Evolutionary conservation across 1,140 invertebrate species (phyloP).

Genomic region (Hydropsyche tenuis): DNA sequence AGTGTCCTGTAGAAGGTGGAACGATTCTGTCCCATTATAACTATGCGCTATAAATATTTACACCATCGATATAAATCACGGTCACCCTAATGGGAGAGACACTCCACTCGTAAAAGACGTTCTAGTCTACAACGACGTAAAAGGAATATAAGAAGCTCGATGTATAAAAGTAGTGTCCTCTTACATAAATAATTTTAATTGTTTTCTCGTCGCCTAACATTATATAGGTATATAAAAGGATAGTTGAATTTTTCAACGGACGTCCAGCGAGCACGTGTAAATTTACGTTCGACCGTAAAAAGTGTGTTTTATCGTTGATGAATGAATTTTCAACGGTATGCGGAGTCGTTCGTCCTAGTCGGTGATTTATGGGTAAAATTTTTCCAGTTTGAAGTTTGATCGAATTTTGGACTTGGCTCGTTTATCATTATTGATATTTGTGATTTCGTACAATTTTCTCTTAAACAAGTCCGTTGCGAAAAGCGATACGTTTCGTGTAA

Average conservation of each 20-base stretch:
- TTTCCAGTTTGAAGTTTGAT: no score
- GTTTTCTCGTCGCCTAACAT: neutral
- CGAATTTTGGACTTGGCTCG: no score
- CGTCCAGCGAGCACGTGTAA: neutral
- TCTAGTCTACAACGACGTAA: constrained; percentile 7
- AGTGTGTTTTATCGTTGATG: neutral
- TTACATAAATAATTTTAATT: constrained; percentile 24
- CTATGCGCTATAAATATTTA: constrained; percentile 7
- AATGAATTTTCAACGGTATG: no score
- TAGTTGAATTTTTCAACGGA: neutral
- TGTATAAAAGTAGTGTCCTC: neutral
- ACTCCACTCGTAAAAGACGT: neutral
- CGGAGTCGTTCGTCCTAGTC: no score
- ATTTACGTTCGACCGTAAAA: neutral
- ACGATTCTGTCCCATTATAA: no score
- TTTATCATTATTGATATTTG: no score
- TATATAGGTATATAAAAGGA: neutral
- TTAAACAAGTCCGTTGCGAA: no score
- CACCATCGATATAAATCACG: constrained; percentile 5
- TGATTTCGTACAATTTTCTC: no score
- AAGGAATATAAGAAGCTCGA: constrained; percentile 5
- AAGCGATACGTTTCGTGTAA: no score
- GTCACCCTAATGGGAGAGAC: constrained; percentile 20
- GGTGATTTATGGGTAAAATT: no score
- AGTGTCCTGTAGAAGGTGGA: neutral